Base-by-base conservation (phyloP, 2,888 invertebrate genomes). In the Amphiduros pacificus region DNA sequence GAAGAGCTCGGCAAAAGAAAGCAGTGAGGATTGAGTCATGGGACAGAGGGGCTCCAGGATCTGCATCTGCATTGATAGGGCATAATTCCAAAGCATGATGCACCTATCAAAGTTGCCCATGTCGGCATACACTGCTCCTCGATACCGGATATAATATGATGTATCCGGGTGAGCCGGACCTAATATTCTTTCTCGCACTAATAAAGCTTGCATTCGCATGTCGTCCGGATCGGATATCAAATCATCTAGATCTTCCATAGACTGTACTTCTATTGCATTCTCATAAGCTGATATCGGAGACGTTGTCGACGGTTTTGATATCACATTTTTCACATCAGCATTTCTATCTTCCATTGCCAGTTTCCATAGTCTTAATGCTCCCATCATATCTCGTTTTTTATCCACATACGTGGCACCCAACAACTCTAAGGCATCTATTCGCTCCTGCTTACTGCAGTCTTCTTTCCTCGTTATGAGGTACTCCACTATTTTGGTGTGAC, bases 391-490 rank as follows among this genome's bases (percentile, higher is more conserved):
- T 72, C 94, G 87, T 80, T 93, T 90, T 81, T 95, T 95, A 83
- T 97, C 97, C n/a, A 97, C 94, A 83, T 90, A 95, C 0, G 96
- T 96, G 2, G 96, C 94, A 3, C 96, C 96, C 49, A 96, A 85
- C 51, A 96, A 85, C 82, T 96, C 95, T 64, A 96, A 82, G 17
- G 95, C 94, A 80, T 94, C 93, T 67, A 96, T 92, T 71, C 90
- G 87, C 52, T 84, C 83, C 74, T 89, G 55, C 36, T 68, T 69
- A 9, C 88, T 87, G 41, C 93, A 92, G 67, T 86, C 86, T 67
- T 87, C 86, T 3, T 65, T 58, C 31, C 74, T 63, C 14, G 63
- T 59, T 71, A 94, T 92, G 67, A 96, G 87, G 84, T 92, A 94
- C 83, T 95, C 94, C 57, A 96, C 95, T 73, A 96, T 93, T 80